Evolutionary conservation across 2,797 vertebrate genomes (phyloP).

Genomic region (Rhabdomys pumilio): DNA sequence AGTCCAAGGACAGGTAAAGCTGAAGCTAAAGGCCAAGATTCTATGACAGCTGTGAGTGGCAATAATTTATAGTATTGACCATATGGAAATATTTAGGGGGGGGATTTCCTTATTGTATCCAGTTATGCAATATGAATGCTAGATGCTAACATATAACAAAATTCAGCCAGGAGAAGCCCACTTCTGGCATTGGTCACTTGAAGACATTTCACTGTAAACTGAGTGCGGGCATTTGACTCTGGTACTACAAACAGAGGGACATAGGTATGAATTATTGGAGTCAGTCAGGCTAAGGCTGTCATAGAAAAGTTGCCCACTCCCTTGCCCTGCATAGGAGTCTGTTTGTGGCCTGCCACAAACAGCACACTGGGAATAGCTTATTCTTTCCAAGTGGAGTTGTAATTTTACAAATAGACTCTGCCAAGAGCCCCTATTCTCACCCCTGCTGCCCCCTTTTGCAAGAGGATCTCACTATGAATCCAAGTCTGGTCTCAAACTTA

Average conservation of each 20-base stretch:
- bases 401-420: conserved; percentile 79
- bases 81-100: not conserved
- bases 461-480: not conserved
- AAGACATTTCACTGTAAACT: conserved; percentile 62
- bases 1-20: not conserved
- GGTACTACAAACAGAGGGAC: conserved; percentile 12
- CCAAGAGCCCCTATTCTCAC: not conserved
- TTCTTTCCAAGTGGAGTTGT: conserved; percentile 61
- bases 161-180: conserved; percentile 47
- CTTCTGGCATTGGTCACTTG: conserved; percentile 47
- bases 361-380: conserved; percentile 45
- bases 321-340: conserved; percentile 46
- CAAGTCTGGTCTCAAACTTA: not conserved
- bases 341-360: conserved; percentile 6
- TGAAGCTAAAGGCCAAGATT: not conserved
- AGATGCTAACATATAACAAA: not conserved
- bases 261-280: not conserved
- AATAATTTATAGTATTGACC: not conserved
- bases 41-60: not conserved
- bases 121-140: not conserved
- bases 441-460: not conserved
- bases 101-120: not conserved
- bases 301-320: conserved; percentile 43
- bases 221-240: conserved; percentile 45
- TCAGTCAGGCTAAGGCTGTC: conserved; percentile 65